Evolutionary conservation across 2,888 invertebrate species (phyloP).

Genomic region (Epinotia ramella): DNA sequence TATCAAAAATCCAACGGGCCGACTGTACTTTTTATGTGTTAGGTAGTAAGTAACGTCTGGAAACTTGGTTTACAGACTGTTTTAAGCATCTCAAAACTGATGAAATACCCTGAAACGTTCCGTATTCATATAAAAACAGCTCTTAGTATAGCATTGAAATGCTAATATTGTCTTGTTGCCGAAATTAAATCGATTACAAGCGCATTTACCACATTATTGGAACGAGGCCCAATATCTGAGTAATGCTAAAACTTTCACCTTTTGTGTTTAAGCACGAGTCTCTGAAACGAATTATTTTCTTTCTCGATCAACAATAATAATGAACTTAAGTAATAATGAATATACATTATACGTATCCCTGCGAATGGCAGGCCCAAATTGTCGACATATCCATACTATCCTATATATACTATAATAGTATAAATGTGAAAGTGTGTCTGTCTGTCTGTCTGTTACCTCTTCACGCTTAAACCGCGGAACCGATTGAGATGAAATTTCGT

Average conservation of each 20-base stretch:
- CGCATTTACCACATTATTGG: slow-evolving; percentile 34
- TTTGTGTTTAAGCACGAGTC: slow-evolving; percentile 11
- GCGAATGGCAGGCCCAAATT: neutral
- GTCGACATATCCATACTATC: too few relatives aligned
- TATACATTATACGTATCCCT: too few relatives aligned
- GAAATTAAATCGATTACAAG: slow-evolving; percentile 31
- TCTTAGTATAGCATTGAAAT: slow-evolving; percentile 4
- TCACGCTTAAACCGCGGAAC: too few relatives aligned
- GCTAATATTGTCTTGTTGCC: slow-evolving; percentile 8
- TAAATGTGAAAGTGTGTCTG: too few relatives aligned
- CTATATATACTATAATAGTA: too few relatives aligned
- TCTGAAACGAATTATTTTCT: neutral
- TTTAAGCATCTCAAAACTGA: neutral
- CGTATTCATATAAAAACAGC: neutral
- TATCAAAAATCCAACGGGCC: too few relatives aligned
- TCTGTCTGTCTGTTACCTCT: too few relatives aligned
- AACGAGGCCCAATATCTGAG: neutral
- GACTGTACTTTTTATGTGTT: too few relatives aligned
- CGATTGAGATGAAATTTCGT: too few relatives aligned
- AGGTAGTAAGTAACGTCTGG: neutral
- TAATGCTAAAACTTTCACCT: slow-evolving; percentile 32
- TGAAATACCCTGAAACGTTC: neutral
- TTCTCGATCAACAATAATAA: neutral
- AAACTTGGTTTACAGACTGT: neutral
- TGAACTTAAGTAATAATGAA: neutral